Base-by-base conservation (phyloP, 2,113 vertebrate genomes). In the Eupsittula cactorum region DNA sequence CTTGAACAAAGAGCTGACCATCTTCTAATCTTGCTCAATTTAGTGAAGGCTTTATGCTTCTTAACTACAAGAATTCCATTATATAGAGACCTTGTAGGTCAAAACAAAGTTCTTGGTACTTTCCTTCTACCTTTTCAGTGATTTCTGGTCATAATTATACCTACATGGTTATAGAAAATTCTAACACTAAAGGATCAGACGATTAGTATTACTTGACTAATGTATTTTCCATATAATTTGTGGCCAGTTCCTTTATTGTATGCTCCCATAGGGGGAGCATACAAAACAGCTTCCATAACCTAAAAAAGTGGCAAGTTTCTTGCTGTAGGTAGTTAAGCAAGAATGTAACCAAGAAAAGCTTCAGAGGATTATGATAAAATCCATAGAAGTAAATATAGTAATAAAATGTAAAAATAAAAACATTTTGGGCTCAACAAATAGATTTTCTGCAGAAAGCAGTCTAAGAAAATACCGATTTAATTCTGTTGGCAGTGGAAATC, bases 1-100 rank as follows among this genome's bases (percentile, higher is more conserved):
- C 64, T 93, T 96, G 79, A 37, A 88, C 8, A 4, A 68, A 79
- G 67, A 88, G 13, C 27, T 85, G 65, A 73, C 92, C 23, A 19
- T 94, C 31, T 16, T 82, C 29, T 73, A 92, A 94, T 69, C 67
- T 93, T 86, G 50, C 59, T 85, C 47, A 79, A 79, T 94, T 95
- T 93, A 90, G 44, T 28, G 37, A 73, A 86, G 33, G 5, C 24
- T 42, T 90, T 93, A 39, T 86, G 44, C 10, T 62, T 44, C 59
- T 93, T 90, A 42, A 28, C 41, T 82, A 33, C 16, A 87, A 62
- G 52, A 75, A 82, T 14, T 75, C 33, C 17, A 50, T 53, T 87
- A 37, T 64, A 59, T n/a, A 70, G 7, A 82, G 35, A 94, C n/a
- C 35, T 62, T 49, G 18, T 52, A 90, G 53, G 28, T 76, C 42